phyloP scores from a whole-genome alignment of 2,113 vertebrate genomes.

The Abramis brama region DNA sequence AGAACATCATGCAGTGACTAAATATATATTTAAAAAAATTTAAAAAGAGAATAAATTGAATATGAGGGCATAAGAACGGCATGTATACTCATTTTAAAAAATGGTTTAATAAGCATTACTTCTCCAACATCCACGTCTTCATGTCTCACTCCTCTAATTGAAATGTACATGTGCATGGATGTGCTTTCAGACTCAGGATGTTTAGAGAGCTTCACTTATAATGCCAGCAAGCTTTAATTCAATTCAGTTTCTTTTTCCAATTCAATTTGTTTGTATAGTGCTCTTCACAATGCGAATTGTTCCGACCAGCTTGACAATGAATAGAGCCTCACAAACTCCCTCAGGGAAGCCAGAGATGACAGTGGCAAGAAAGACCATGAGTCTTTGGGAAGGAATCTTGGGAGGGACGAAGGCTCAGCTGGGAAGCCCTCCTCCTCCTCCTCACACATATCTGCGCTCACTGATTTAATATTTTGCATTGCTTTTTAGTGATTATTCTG shows the following conservation, averaged over 20 bases:
- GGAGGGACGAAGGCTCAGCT: conserved; percentile 3
- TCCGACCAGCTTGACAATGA: conserved; percentile 5
- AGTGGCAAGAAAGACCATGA: conserved; percentile 4
- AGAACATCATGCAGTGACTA: too few species aligned
- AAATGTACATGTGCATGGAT: neutral
- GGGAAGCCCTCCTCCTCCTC: conserved; percentile 13
- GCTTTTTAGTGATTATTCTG: neutral
- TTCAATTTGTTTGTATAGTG: conserved; percentile 31
- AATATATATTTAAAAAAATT: neutral
- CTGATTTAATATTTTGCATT: neutral
- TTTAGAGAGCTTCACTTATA: conserved; percentile 15
- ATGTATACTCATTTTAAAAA: too few species aligned
- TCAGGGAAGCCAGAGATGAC: neutral
- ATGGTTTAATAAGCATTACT: too few species aligned
- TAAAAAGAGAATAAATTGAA: too few species aligned
- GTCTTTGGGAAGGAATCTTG: conserved; percentile 8
- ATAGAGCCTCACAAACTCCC: conserved; percentile 7
- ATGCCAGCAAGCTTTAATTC: conserved; percentile 20
- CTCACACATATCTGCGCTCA: neutral
- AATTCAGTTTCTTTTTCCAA: neutral
- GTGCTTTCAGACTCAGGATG: conserved; percentile 17
- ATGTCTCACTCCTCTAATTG: neutral
- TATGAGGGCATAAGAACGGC: too few species aligned
- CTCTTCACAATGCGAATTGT: conserved; percentile 4
- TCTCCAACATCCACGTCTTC: neutral